Conservation (phyloP, 2,888 invertebrate species). For the Drosophila picticornis region DNA sequence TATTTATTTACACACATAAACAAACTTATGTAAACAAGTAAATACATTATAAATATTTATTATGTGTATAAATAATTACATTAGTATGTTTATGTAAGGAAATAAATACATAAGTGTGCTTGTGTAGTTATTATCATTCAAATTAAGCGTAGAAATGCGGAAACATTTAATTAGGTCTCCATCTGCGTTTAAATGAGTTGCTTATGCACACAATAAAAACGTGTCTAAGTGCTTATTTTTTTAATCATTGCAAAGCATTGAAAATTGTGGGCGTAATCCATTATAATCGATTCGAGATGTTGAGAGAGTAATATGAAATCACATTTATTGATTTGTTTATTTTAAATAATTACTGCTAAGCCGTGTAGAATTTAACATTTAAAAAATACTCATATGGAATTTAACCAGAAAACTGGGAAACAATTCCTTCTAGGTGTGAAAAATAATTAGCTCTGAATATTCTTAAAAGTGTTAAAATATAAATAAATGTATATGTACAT, state of each 20-base stretch:
- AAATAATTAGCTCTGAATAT: not conserved
- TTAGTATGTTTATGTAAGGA: not conserved
- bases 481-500: not conserved
- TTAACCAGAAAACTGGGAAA: not conserved
- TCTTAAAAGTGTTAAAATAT: not conserved
- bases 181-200: not conserved
- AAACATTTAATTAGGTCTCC: not conserved
- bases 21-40: not conserved
- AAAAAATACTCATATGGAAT: not conserved
- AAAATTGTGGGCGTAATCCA: not conserved
- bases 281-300: not conserved
- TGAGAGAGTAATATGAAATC: not conserved
- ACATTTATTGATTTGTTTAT: not conserved
- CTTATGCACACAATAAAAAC: not conserved
- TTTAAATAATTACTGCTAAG: no score
- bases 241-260: not conserved
- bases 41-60: no score
- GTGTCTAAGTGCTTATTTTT: not conserved
- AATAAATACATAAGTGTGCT: not conserved
- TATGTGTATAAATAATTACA: no score
- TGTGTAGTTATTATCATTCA: not conserved
- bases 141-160: not conserved
- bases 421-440: not conserved
- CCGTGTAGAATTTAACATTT: no score
- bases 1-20: not conserved